Evolutionary conservation across 2,888 invertebrate species (phyloP).

Genomic region (Netelia virgata): DNA sequence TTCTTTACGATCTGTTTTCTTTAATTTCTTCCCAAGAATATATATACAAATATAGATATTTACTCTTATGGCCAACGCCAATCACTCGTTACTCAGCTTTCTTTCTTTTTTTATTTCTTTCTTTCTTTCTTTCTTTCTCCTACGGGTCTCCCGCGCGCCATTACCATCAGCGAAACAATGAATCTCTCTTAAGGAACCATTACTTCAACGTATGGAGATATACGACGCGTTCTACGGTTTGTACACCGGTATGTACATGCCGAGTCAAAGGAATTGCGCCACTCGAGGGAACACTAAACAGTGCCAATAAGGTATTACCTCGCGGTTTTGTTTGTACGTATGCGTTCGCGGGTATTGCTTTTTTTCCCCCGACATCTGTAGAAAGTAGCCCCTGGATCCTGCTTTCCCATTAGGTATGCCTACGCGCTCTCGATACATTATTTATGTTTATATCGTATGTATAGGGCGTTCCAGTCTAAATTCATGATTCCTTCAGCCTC

Average conservation of each 20-base stretch:
- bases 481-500: background rate
- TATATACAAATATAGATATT: slow-evolving; percentile 13
- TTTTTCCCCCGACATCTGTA: slow-evolving; percentile 59
- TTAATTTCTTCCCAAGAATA: background rate
- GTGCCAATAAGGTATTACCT: slow-evolving; percentile 53
- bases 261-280: slow-evolving; percentile 42
- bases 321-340: background rate
- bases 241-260: background rate
- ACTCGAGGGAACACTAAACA: slow-evolving; percentile 22
- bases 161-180: slow-evolving; percentile 41
- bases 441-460: slow-evolving; percentile 18
- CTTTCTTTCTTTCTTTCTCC: slow-evolving; percentile 37
- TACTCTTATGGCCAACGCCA: slow-evolving; percentile 29
- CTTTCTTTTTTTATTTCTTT: slow-evolving; percentile 43
- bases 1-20: background rate
- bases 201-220: slow-evolving; percentile 24
- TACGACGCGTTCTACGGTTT: background rate
- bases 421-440: slow-evolving; percentile 21
- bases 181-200: slow-evolving; percentile 49
- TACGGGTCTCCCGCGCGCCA: background rate
- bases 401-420: slow-evolving; percentile 49
- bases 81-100: slow-evolving; percentile 35
- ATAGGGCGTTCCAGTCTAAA: background rate
- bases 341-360: slow-evolving; percentile 17
- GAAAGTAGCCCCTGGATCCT: slow-evolving; percentile 63